phyloP scores from a whole-genome alignment of 2,797 vertebrate species.

The Pangasius macronema region DNA sequence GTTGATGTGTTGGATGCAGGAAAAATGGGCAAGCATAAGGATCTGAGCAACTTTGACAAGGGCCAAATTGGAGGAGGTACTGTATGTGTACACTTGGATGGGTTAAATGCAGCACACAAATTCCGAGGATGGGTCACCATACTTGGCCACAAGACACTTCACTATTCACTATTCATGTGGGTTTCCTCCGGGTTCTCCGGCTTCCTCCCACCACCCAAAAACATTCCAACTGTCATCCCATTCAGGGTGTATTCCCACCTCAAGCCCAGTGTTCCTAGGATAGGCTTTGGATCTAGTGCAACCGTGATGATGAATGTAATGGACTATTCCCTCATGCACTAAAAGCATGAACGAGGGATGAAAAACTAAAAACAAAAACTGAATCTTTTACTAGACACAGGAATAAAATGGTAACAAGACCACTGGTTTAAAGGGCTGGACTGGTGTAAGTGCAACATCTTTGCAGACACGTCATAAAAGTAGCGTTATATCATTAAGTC shows the following conservation, averaged over 20 bases:
- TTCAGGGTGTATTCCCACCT: background rate
- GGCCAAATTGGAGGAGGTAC: too few relatives aligned
- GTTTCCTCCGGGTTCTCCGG: background rate
- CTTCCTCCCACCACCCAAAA: background rate
- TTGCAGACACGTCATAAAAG: background rate
- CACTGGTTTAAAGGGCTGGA: background rate
- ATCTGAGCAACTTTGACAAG: too few relatives aligned
- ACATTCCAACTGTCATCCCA: background rate
- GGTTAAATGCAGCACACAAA: too few relatives aligned
- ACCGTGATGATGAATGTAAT: background rate
- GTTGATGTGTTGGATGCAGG: too few relatives aligned
- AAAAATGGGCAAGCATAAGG: too few relatives aligned
- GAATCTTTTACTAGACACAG: background rate
- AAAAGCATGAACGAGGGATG: background rate
- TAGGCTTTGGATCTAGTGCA: background rate
- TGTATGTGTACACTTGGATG: too few relatives aligned
- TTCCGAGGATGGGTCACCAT: too few relatives aligned
- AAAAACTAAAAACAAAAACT: background rate
- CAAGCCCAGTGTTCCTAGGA: background rate
- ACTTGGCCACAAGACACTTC: too few relatives aligned
- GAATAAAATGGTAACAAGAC: background rate
- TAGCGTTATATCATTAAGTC: background rate
- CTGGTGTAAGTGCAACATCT: background rate
- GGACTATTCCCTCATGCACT: background rate
- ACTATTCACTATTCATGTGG: background rate